These are phyloP conservation scores for Apodemus speciosus DNA, from an alignment of 2,113 vertebrate genomes.

Conservation along the genomic window DNA sequence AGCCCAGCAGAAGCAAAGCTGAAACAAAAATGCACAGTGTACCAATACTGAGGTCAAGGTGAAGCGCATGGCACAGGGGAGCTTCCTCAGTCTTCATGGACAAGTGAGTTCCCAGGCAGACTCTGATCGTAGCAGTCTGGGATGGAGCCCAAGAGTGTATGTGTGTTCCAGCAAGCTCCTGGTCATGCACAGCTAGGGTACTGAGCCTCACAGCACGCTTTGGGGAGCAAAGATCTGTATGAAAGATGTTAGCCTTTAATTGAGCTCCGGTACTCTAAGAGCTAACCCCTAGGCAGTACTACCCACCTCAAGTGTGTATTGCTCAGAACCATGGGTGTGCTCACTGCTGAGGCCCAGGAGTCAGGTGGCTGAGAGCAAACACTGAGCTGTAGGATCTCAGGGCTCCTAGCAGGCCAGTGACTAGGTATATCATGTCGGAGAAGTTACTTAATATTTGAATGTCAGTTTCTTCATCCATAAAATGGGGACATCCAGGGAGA, in stretches of 20 bases:
- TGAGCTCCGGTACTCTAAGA: background rate
- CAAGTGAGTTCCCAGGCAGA: background rate
- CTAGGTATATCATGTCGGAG: background rate
- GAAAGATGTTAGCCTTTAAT: background rate
- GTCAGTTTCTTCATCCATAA: background rate
- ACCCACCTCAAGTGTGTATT: background rate
- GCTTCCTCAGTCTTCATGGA: background rate
- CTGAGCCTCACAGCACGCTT: background rate
- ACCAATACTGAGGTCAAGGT: background rate
- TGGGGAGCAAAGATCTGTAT: background rate
- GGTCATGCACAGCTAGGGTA: background rate
- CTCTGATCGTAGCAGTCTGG: background rate
- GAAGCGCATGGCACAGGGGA: background rate
- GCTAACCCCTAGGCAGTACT: no score
- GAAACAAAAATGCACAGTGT: constrained; percentile 23
- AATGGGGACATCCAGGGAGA: background rate
- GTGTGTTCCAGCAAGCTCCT: background rate
- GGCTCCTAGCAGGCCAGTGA: background rate
- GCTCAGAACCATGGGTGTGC: background rate
- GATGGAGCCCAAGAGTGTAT: background rate
- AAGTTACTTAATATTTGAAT: background rate
- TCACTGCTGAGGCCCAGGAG: background rate
- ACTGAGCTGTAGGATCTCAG: background rate
- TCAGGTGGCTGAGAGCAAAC: background rate
- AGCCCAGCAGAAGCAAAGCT: background rate